Evolutionary conservation across 2,113 vertebrate genomes (phyloP), one percentile per base, ranked within the genome.

Genomic region (Hystrix cristata): DNA sequence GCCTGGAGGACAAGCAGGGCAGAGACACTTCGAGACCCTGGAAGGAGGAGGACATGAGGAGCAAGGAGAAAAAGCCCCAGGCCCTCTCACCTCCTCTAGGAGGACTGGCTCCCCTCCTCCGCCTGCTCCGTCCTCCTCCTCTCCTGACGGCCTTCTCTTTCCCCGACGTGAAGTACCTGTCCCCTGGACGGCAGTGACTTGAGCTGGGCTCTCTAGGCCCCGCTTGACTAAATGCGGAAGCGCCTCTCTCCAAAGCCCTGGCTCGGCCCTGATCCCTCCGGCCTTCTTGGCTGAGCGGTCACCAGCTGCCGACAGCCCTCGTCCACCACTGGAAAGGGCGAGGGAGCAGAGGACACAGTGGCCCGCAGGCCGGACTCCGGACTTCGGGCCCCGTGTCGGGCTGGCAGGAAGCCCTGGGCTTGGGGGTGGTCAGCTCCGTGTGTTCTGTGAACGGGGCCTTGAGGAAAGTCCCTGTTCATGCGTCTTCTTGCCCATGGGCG

Each of bases 251-350:
- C 53, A 80, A 71, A 95, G 87, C 53, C 19, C 10, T 18, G 21
- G 51, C 84, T 48, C 48, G 27, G 57, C 81, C 57, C 62, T 97
- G 76, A 93, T 90, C 27, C 31, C 80, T 97, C 90, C 94, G 95
- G 94, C 51, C 79, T 89, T 72, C 90, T 90, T 96, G 94, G 94
- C 92, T 0, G 34, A 18, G 31, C 1, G 2, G 67, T 27, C 43
- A 38, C 34, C 0, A 43, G 43, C 92, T 95, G 87, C 94, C 95
- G 97, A 97, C 95, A 94, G 92, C 87, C 92, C 80, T 64, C 67
- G 21, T 19, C n/a, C 57, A 53, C 13, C n/a, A 13, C n/a, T 90
- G 90, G 87, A 83, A n/a, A 23, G 79, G 60, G 62, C 0, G 0
- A 48, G 59, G 38, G 80, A 74, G 29, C 83, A 59, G 67, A 55